Evolutionary conservation across 1,140 invertebrate genomes (phyloP), one percentile per base, ranked within the genome.

Genomic region (Lutraria rhynchaena): DNA sequence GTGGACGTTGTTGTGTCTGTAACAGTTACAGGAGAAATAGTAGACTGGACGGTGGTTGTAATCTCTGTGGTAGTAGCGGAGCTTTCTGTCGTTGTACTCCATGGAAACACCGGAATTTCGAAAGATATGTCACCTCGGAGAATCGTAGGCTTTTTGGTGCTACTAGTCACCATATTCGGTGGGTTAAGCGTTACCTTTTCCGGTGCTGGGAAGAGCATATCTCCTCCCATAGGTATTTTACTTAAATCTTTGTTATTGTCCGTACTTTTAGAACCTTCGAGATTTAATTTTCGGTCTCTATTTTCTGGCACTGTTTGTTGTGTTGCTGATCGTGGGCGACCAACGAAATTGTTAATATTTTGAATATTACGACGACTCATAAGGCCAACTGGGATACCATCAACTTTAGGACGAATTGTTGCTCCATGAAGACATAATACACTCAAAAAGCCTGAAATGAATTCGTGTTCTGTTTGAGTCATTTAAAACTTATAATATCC

Each of bases 81-180:
- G 27, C 41, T 24, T 5, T 46, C 35, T 24, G 61, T 22, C 3
- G 61, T 67, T 51, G 41, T 67, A 24, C n/a, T 17, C 63, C 63
- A 67, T 19, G 61, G 61, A 29, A 65, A 65, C 17, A 41, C 19
- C 9, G 63, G 63, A 19, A 67, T 67, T 49, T 67, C 63, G n/a
- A 67, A 67, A 3, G 63, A 31, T 3, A 67, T 67, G 19, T 67
- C 63, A 17, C 63, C 63, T 13, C 44, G 46, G 22, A 29, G 35
- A 3, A 44, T 35, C 0, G n/a, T 17, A 1, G 61, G 61, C 7
- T 19, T 24, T 24, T 35, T 65, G 3, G 57, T 58, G 1, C 5
- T 19, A 19, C 11, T 19, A 19, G 9, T 11, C 44, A 11, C 46
- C 27, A 9, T 19, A 3, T 5, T 2, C 13, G 63, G 41, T 27